Evolutionary conservation across 2,888 invertebrate genomes (phyloP), one percentile per base, ranked within the genome.

Genomic region (Mythimna vitellina): DNA sequence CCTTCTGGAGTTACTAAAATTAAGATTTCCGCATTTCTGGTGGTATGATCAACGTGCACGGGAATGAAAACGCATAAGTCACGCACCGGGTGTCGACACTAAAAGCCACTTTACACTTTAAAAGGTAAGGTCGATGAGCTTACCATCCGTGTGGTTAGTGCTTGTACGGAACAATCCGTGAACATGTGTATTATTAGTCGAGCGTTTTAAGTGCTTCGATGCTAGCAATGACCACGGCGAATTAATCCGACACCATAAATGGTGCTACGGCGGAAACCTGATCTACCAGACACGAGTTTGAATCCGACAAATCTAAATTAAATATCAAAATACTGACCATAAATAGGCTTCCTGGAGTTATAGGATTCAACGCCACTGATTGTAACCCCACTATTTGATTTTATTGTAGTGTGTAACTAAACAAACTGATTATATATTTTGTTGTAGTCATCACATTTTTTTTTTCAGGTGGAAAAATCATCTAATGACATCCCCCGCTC

Each of bases 181-280:
- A 85, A 85, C 83, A 80, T 83, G 70, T 82, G 84, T 81, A 86
- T 84, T 81, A 85, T 83, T 81, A 85, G 83, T 78, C 69, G 75
- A 85, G 86, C 84, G 71, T 81, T 82, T 80, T 65, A 74, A 76
- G 75, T 70, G 71, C 64, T 81, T 61, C 63, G 58, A 70, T 87
- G 83, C 81, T 86, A 91, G 90, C 89, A 91, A 89, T 90, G 91
- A 89, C 88, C 91, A 91, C 91, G 85, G 89, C 90, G 88, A 94
- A 94, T 94, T 95, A 95, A 95, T 94, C 92, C 91, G 88, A 87
- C 85, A 88, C 95, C 95, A 88, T 96, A 95, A 90, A 96, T 90
- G 95, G 96, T 80, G 86, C 85, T 90, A 90, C 87, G 86, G 90
- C 90, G 89, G 92, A 93, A 95, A 95, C 95, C 92, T 93, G 94